Conservation (phyloP, 37 sponge, comb jelly and placozoan genomes). For the Beroe ovata region DNA sequence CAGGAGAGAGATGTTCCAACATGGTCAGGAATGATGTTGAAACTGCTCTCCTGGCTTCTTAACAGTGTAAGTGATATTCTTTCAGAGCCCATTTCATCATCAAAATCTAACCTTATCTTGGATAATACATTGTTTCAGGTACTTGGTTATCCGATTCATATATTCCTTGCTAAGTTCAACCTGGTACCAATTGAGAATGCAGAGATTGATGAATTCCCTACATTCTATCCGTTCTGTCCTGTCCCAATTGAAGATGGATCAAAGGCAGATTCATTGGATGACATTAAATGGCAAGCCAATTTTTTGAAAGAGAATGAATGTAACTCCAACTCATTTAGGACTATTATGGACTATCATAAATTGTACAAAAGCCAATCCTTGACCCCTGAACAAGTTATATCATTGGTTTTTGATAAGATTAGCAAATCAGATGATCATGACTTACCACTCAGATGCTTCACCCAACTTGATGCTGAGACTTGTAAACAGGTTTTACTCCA, state of each 20-base stretch:
- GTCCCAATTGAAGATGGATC: neutral
- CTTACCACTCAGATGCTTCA: slow-evolving; percentile 17
- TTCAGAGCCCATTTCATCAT: too few species aligned
- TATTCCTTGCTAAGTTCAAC: slow-evolving; percentile 32
- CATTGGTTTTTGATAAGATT: neutral
- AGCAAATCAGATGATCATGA: neutral
- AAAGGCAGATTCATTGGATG: neutral
- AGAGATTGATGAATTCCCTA: slow-evolving; percentile 1
- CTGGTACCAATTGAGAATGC: slow-evolving; percentile 11
- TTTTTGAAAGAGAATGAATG: neutral
- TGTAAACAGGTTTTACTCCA: slow-evolving; percentile 4
- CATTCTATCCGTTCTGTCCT: slow-evolving; percentile 42
- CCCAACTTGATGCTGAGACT: neutral
- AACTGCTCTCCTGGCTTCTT: neutral
- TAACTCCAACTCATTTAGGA: neutral
- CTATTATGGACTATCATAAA: slow-evolving; percentile 50
- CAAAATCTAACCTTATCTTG: too few species aligned
- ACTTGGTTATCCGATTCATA: slow-evolving; percentile 1
- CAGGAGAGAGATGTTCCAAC: neutral
- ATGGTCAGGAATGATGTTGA: neutral
- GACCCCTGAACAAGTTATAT: slow-evolving; percentile 27
- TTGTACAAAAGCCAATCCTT: neutral
- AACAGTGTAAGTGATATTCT: neutral
- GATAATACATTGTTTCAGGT: too few species aligned
- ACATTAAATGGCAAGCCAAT: neutral